Evolutionary conservation across 2,113 vertebrate species (phyloP), one percentile per base, ranked within the genome.

Genomic region (Hypomesus transpacificus): DNA sequence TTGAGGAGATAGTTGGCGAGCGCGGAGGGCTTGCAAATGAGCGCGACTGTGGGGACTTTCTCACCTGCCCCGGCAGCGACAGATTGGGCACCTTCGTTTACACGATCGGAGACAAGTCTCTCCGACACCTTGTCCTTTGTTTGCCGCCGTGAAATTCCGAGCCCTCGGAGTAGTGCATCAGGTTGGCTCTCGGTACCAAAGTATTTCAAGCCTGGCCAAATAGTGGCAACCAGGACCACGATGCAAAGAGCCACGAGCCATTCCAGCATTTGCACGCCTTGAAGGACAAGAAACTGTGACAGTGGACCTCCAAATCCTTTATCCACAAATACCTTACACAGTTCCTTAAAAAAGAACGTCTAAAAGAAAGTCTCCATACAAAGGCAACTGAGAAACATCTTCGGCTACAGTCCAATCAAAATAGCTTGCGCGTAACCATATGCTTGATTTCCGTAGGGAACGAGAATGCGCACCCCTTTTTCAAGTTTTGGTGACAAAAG

Each of bases 1-100:
- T 87, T 92, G 24, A 92, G 81, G 57, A 94, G 90, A 66, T 93
- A 92, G 80, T 92, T 92, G 64, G 93, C 93, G 68, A 94, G 78
- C 0, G 93, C 90, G 0, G 93, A 94, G 2, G 93, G 91, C 69
- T 94, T 94, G 87, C 91, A 93, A 62, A 94, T 74, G 0, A 92
- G 84, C 3, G 77, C 81, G 66, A 86, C 89, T 7, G 81, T 31
- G 82, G 74, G 58, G 2, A 69, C 17, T 39, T 59, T 61, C 14
- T 75, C 66, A 2, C 24, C 75, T 3, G 75, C 28, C 62, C 46
- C 69, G 3, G 20, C 22, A 20, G 56, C 1, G 39, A 9, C 39
- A 46, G 9, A 16, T 31, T 46, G 78, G 46, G 50, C 69, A 50
- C 31, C 58, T 53, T 67, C 66, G 39, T 24, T 22, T 14, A 72